A percentile compares a stretch with the other conserved stretches of the same genome.
phyloP scores from a whole-genome alignment of 2,113 vertebrate species.

The Gadus chalcogrammus region DNA sequence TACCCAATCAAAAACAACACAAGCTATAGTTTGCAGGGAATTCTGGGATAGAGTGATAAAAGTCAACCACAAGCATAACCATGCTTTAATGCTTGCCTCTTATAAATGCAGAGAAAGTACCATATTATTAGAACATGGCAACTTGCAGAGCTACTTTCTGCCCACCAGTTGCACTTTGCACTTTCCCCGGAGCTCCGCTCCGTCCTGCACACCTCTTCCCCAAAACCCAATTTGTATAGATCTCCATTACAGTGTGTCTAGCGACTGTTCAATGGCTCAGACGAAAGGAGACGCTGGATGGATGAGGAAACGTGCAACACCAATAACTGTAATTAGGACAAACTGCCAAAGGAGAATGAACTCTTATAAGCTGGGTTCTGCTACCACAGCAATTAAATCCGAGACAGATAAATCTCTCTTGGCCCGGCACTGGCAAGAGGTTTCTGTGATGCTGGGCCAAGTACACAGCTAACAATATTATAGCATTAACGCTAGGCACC shows the following conservation, averaged over 20 bases:
- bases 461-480: slow-evolving; percentile 49
- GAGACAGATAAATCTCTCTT: slow-evolving; percentile 61
- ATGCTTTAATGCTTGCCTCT: no score
- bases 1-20: not conserved
- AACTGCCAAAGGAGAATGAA: slow-evolving; percentile 49
- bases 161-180: no score
- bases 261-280: not conserved
- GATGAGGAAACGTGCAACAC: slow-evolving; percentile 48
- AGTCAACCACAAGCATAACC: no score
- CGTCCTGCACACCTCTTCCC: no score
- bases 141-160: no score
- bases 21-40: not conserved
- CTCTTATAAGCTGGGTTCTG: slow-evolving; percentile 49
- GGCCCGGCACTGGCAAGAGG: slow-evolving; percentile 51
- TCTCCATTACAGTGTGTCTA: no score
- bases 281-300: slow-evolving; percentile 13
- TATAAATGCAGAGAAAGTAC: no score
- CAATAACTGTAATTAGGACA: slow-evolving; percentile 63
- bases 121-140: no score
- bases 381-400: slow-evolving; percentile 58
- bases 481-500: slow-evolving; percentile 54
- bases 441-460: slow-evolving; percentile 67
- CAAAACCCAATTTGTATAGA: no score
- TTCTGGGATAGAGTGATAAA: not conserved
- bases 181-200: no score